A percentile compares a stretch with the other conserved stretches of the same genome.
Conservation (phyloP, 2,888 invertebrate species). For the Lycia hirtaria region DNA sequence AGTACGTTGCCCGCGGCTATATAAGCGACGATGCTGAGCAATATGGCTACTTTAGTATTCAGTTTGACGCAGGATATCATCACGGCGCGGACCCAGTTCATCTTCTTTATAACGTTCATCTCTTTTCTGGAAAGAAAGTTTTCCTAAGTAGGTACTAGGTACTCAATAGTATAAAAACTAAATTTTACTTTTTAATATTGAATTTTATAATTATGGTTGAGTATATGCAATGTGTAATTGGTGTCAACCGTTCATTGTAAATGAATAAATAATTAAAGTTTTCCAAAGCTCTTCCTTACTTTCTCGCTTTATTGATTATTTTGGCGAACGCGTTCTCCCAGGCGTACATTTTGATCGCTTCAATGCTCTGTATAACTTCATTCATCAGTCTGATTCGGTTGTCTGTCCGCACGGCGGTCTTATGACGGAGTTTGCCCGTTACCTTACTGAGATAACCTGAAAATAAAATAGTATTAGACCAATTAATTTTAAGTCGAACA, state of each 20-base stretch:
- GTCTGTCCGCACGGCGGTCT: constrained; percentile 93
- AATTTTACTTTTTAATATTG: too few relatives aligned
- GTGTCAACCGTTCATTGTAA: too few relatives aligned
- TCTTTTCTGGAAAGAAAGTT: constrained; percentile 76
- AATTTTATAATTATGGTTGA: too few relatives aligned
- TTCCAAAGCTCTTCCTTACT: too few relatives aligned
- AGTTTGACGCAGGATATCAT: constrained; percentile 90
- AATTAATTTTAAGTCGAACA: too few relatives aligned
- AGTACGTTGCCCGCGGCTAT: constrained; percentile 87
- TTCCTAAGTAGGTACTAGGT: too few relatives aligned
- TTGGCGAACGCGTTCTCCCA: constrained; percentile 93
- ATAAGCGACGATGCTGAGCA: constrained; percentile 90
- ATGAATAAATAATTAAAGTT: too few relatives aligned
- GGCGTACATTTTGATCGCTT: constrained; percentile 95
- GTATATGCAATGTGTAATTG: too few relatives aligned
- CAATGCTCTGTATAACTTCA: constrained; percentile 93
- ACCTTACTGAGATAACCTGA: constrained; percentile 89
- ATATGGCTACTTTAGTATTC: constrained; percentile 91
- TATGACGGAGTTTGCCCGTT: constrained; percentile 87
- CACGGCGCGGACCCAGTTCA: constrained; percentile 88
- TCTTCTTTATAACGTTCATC: constrained; percentile 88
- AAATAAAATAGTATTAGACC: too few relatives aligned
- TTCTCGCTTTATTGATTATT: constrained; percentile 90
- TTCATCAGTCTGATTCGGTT: constrained; percentile 95
- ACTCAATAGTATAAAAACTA: too few relatives aligned